Conservation (phyloP, 2,113 vertebrate species). For the Acinonyx jubatus region DNA sequence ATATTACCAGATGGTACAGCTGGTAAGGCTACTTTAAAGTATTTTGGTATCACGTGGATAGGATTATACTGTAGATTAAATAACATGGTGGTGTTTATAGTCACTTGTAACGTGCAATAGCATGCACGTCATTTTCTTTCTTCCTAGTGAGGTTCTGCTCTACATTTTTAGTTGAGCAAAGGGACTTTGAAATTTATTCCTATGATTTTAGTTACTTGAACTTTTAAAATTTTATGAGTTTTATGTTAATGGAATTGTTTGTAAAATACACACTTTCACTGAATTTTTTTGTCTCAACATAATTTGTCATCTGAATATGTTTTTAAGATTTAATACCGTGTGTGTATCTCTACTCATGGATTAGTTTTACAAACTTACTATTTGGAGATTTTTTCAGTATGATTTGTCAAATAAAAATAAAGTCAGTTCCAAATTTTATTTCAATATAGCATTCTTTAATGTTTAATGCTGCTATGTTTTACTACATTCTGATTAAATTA, state of each 20-base stretch:
- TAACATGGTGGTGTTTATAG: background rate
- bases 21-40: background rate
- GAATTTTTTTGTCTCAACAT: background rate
- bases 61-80: background rate
- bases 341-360: background rate
- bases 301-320: background rate
- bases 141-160: background rate
- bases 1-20: background rate
- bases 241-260: conserved; percentile 22
- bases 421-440: background rate
- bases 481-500: background rate
- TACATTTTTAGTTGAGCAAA: conserved; percentile 25
- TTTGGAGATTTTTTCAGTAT: conserved; percentile 16
- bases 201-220: conserved; percentile 15
- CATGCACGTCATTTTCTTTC: background rate
- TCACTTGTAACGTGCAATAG: background rate
- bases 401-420: conserved; percentile 48
- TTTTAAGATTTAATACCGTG: conserved; percentile 21
- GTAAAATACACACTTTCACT: background rate
- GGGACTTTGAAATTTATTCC: background rate
- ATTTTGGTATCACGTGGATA: background rate
- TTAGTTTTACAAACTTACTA: background rate
- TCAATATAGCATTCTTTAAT: background rate
- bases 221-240: conserved; percentile 8
- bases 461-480: background rate